phyloP scores from a whole-genome alignment of 2,797 vertebrate species.

The Capromys pilorides region DNA sequence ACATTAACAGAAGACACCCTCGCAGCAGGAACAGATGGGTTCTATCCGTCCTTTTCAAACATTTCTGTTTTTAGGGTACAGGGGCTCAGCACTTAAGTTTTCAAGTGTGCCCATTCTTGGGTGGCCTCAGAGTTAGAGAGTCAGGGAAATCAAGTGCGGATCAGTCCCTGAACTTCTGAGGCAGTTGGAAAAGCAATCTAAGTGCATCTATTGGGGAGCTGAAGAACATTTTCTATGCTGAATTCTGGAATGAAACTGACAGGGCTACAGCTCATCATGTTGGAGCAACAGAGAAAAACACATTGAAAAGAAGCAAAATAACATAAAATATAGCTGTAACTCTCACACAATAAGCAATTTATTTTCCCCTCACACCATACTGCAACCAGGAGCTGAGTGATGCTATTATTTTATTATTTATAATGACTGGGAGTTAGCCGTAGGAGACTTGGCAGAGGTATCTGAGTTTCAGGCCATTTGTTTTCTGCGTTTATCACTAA shows the following conservation, averaged over 20 bases:
- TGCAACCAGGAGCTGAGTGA: slow-evolving; percentile 52
- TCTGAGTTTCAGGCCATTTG: slow-evolving; percentile 50
- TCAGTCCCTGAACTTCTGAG: neutral
- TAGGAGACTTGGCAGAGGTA: slow-evolving; percentile 55
- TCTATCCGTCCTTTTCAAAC: neutral
- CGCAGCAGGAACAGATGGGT: neutral
- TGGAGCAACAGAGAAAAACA: slow-evolving; percentile 75
- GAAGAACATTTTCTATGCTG: neutral
- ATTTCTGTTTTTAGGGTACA: neutral
- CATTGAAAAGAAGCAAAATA: slow-evolving; percentile 50
- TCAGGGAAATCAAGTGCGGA: neutral
- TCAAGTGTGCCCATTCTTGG: neutral
- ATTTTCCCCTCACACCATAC: slow-evolving; percentile 55
- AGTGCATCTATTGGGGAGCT: neutral
- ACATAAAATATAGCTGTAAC: slow-evolving; percentile 50
- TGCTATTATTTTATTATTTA: slow-evolving; percentile 72
- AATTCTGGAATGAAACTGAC: neutral
- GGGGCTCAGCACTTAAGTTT: neutral
- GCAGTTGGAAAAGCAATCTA: neutral
- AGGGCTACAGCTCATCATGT: slow-evolving; percentile 54
- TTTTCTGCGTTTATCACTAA: slow-evolving; percentile 63
- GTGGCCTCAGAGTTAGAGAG: neutral
- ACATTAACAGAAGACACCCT: neutral
- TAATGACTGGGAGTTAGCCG: slow-evolving; percentile 53
- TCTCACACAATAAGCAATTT: neutral